phyloP scores from a whole-genome alignment of 2,888 invertebrate species.

The Margaritifera margaritifera region DNA sequence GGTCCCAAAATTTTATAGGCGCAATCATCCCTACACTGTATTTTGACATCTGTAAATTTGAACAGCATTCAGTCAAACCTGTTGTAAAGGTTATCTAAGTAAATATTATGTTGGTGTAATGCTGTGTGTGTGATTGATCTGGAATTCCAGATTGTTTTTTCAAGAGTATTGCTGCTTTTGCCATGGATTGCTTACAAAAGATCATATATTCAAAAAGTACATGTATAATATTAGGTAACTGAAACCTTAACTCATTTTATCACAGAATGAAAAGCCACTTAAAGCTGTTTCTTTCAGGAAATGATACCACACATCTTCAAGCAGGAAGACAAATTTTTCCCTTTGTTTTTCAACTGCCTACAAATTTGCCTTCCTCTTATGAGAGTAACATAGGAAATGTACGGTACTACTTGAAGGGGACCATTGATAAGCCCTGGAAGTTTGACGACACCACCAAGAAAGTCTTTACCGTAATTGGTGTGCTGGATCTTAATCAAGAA shows the following conservation, averaged over 20 bases:
- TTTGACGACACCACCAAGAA: conserved; percentile 88
- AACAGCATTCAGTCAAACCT: no score
- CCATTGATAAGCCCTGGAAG: conserved; percentile 86
- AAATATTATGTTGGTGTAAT: no score
- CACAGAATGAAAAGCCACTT: not conserved
- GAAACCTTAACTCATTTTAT: not conserved
- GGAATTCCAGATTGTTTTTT: no score
- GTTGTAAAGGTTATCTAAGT: no score
- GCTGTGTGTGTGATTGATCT: no score
- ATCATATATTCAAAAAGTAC: no score
- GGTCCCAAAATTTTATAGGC: no score
- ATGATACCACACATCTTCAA: conserved; percentile 74
- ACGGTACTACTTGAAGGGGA: conserved; percentile 86
- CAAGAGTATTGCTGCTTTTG: no score
- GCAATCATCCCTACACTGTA: no score
- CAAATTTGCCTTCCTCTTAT: conserved; percentile 66
- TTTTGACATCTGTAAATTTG: no score
- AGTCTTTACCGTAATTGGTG: conserved; percentile 86
- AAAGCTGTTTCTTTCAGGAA: conserved; percentile 8
- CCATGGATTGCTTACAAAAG: no score
- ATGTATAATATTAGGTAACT: no score
- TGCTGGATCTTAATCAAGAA: conserved; percentile 83
- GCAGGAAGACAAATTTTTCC: conserved; percentile 84
- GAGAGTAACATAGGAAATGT: conserved; percentile 75
- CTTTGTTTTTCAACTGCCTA: conserved; percentile 83